These are phyloP conservation scores for Radopholus similis DNA, from an alignment of 1,140 invertebrate genomes.

Conservation along the genomic window DNA sequence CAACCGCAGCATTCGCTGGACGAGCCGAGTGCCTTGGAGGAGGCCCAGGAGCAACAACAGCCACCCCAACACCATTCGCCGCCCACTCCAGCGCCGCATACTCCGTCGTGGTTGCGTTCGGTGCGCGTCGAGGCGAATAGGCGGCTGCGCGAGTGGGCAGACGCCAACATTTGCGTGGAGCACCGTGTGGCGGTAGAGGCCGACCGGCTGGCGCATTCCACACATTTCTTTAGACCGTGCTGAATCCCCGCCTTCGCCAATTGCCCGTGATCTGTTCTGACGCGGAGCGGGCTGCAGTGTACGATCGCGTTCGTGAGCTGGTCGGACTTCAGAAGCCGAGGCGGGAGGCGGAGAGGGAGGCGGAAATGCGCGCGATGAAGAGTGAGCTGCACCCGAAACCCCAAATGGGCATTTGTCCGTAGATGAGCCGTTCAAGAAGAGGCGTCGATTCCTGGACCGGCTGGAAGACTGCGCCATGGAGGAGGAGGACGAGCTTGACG, in stretches of 20 bases:
- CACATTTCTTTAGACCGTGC: constrained; percentile 17
- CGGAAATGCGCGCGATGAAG: background rate
- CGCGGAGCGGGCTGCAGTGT: constrained; percentile 26
- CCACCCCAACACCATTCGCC: background rate
- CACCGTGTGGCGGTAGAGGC: constrained; percentile 36
- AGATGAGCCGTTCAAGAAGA: constrained; percentile 12
- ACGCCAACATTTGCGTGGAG: constrained; percentile 28
- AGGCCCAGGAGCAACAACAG: background rate
- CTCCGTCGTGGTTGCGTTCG: constrained; percentile 16
- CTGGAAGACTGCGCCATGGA: constrained; percentile 40
- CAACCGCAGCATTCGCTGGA: constrained; percentile 7
- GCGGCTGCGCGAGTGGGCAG: constrained; percentile 34
- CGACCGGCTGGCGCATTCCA: no score
- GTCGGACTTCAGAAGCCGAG: constrained; percentile 24
- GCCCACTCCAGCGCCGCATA: background rate
- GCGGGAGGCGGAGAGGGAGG: background rate
- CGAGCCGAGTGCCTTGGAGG: background rate
- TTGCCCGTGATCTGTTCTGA: constrained; percentile 44
- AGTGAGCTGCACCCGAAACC: background rate
- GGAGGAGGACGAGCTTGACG: constrained; percentile 43
- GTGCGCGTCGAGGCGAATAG: constrained; percentile 18
- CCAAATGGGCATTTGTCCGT: background rate
- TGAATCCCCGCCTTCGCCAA: constrained; percentile 40
- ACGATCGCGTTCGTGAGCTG: constrained; percentile 20
- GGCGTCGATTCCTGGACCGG: constrained; percentile 17